These are phyloP conservation scores for Hylaeus anthracinus DNA, from an alignment of 1,140 invertebrate species.

Conservation along the genomic window DNA sequence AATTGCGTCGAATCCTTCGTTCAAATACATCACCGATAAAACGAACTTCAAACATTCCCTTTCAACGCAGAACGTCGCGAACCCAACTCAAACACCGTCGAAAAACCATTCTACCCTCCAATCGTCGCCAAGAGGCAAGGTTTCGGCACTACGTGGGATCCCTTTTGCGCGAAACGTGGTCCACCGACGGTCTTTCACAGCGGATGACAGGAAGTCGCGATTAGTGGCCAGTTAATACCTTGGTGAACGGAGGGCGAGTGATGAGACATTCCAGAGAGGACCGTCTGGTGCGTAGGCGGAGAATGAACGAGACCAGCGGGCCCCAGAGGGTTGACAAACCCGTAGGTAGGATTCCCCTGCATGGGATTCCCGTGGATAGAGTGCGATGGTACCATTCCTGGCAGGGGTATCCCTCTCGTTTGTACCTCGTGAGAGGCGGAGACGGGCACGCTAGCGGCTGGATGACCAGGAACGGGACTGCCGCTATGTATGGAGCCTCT, in stretches of 20 bases:
- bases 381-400: slow-evolving; percentile 73
- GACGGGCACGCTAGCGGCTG: slow-evolving; percentile 57
- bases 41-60: background rate
- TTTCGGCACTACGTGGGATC: no score
- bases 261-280: slow-evolving; percentile 70
- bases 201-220: background rate
- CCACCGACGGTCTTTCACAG: background rate
- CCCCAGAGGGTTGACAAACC: slow-evolving; percentile 76
- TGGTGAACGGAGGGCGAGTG: slow-evolving; percentile 67
- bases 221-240: slow-evolving; percentile 60
- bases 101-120: background rate
- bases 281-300: slow-evolving; percentile 54
- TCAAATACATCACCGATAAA: background rate
- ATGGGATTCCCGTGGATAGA: slow-evolving; percentile 66
- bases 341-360: slow-evolving; percentile 71
- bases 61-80: slow-evolving; percentile 3
- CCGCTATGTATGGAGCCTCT: slow-evolving; percentile 65
- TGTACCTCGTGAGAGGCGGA: slow-evolving; percentile 69
- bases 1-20: background rate
- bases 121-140: no score
- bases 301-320: slow-evolving; percentile 68
- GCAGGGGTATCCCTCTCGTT: slow-evolving; percentile 75
- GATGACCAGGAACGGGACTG: slow-evolving; percentile 56
- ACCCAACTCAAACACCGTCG: slow-evolving; percentile 16
- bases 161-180: no score